Conservation (phyloP, 2,888 invertebrate genomes). For the Idaea dimidiata region DNA sequence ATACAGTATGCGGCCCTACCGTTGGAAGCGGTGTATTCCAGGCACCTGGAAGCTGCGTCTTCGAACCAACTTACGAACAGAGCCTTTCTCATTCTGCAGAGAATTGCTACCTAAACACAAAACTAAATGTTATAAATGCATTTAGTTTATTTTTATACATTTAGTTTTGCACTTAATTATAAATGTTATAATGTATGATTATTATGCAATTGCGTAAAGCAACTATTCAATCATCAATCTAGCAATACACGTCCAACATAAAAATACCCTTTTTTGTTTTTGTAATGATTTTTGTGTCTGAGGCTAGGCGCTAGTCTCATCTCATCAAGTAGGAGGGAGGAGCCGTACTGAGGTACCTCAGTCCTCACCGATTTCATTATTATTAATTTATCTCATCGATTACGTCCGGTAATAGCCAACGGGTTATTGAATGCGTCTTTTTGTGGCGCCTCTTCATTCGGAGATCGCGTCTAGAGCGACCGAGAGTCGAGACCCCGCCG, state of each 20-base stretch:
- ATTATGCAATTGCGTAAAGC: no score
- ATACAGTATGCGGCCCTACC: no score
- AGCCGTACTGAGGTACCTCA: no score
- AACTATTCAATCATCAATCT: background rate
- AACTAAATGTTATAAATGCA: no score
- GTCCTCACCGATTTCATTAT: constrained; percentile 65
- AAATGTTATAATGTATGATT: no score
- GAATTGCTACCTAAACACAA: no score
- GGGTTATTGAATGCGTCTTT: constrained; percentile 79
- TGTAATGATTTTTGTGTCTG: background rate
- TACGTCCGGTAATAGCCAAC: constrained; percentile 75
- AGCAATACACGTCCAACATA: background rate
- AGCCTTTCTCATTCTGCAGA: no score
- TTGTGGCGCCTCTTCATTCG: constrained; percentile 79
- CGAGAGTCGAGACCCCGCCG: constrained; percentile 70
- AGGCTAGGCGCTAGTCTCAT: constrained; percentile 6
- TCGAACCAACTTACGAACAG: no score
- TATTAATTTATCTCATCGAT: constrained; percentile 79
- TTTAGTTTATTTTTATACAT: no score
- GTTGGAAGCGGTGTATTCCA: no score
- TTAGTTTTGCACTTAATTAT: no score
- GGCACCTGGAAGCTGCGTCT: no score
- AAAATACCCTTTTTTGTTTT: background rate
- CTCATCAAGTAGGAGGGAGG: constrained; percentile 38
- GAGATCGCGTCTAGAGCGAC: constrained; percentile 73